A percentile compares a stretch with the other conserved stretches of the same genome.
These are phyloP conservation scores for Rhea pennata DNA, from an alignment of 2,113 vertebrate species.

Conservation along the genomic window DNA sequence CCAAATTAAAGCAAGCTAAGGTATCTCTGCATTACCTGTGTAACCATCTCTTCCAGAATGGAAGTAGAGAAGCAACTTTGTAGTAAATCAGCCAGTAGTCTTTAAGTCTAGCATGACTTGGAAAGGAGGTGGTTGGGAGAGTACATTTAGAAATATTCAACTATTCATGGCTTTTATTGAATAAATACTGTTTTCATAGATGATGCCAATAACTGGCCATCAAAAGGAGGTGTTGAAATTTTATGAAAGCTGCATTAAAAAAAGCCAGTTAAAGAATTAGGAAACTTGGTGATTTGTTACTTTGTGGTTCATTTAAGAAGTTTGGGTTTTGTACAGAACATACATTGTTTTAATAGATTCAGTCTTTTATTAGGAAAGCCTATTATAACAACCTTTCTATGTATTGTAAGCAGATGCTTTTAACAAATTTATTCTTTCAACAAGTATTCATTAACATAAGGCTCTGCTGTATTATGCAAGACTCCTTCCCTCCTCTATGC, in stretches of 20 bases:
- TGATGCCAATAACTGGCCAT: background rate
- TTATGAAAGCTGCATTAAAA: background rate
- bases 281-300: background rate
- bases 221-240: background rate
- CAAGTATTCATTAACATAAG: background rate
- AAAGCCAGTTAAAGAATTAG: background rate
- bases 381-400: background rate
- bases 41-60: background rate
- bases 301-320: background rate
- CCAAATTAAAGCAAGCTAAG: background rate
- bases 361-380: background rate
- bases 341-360: background rate
- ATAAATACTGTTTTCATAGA: background rate
- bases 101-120: background rate
- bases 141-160: background rate
- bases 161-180: background rate
- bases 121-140: slow-evolving; percentile 11
- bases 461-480: background rate
- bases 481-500: background rate
- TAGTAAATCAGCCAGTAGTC: background rate
- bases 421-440: slow-evolving; percentile 37
- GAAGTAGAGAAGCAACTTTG: background rate
- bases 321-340: background rate
- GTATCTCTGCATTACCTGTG: background rate
- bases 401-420: background rate